Evolutionary conservation across 30 jellyfish, hydroid and myxozoan species (phyloP).

Genomic region (Hydractinia symbiolongicarpus): DNA sequence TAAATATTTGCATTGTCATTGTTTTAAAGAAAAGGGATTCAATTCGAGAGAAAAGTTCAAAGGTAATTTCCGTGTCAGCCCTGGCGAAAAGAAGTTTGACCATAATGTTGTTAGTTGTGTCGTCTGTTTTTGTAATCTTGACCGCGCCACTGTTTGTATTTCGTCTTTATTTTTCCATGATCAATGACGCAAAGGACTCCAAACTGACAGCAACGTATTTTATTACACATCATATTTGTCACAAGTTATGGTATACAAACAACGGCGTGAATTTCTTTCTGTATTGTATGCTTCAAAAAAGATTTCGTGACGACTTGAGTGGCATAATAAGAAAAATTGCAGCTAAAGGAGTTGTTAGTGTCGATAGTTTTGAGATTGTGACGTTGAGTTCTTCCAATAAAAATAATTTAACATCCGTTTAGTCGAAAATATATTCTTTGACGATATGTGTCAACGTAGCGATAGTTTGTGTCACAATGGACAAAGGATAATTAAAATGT

Average conservation of each 20-base stretch:
- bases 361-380: no score
- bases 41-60: no score
- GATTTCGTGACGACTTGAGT: conserved; percentile 7
- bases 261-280: conserved; percentile 19
- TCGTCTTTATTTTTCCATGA: neutral
- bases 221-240: conserved; percentile 21
- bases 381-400: no score
- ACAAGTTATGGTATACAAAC: conserved; percentile 25
- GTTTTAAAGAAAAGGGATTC: neutral
- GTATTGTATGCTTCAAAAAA: neutral
- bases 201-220: neutral
- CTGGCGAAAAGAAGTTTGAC: neutral
- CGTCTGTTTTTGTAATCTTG: neutral
- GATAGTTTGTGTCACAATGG: no score
- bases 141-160: conserved; percentile 9
- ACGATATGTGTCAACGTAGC: no score
- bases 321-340: no score
- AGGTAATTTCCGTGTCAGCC: no score
- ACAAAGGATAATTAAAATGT: no score
- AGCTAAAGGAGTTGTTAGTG: no score
- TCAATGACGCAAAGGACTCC: neutral
- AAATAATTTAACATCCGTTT: no score
- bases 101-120: neutral
- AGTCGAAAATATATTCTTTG: no score
- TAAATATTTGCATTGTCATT: neutral